Percentiles rank a stretch among this genome's conserved stretches.
Evolutionary conservation across 2,888 invertebrate species (phyloP).

Genomic region (Clistopyga incitator): DNA sequence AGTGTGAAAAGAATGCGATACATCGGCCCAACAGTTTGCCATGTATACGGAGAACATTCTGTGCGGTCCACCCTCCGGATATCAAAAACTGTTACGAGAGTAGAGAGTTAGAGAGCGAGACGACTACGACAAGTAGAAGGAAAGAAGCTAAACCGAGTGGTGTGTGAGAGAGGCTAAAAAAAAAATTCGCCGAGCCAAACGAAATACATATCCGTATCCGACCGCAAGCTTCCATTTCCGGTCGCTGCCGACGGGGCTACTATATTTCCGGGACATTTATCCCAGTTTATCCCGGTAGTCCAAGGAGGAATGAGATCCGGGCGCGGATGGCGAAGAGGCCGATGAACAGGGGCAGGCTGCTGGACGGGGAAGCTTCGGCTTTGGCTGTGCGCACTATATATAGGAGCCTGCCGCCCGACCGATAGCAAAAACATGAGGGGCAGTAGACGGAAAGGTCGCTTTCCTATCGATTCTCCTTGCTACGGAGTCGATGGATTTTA

Average conservation of each 20-base stretch:
- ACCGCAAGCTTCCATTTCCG: slow-evolving; percentile 86
- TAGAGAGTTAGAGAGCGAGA: slow-evolving; percentile 51
- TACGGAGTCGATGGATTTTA: slow-evolving; percentile 72
- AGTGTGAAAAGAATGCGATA: slow-evolving; percentile 27
- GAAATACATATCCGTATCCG: slow-evolving; percentile 86
- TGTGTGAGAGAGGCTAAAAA: slow-evolving; percentile 65
- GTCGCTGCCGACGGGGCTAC: slow-evolving; percentile 79
- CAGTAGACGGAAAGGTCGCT: slow-evolving; percentile 60
- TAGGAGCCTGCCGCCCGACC: slow-evolving; percentile 31
- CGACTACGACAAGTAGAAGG: slow-evolving; percentile 36
- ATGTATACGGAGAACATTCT: slow-evolving; percentile 24
- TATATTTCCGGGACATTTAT: slow-evolving; percentile 87
- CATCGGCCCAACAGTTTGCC: neutral
- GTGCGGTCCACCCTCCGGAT: slow-evolving; percentile 79
- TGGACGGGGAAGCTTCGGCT: slow-evolving; percentile 40
- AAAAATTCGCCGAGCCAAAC: slow-evolving; percentile 82
- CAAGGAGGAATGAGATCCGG: slow-evolving; percentile 66
- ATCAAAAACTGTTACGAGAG: slow-evolving; percentile 79
- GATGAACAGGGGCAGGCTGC: slow-evolving; percentile 43
- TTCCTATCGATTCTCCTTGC: slow-evolving; percentile 50
- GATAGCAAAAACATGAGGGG: slow-evolving; percentile 55
- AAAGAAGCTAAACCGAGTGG: slow-evolving; percentile 42
- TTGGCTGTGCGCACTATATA: slow-evolving; percentile 37
- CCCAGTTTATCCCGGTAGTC: slow-evolving; percentile 85
- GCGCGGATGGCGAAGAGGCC: slow-evolving; percentile 53